phyloP scores from a whole-genome alignment of 2,113 vertebrate species.

The Nyctereutes procyonoides region DNA sequence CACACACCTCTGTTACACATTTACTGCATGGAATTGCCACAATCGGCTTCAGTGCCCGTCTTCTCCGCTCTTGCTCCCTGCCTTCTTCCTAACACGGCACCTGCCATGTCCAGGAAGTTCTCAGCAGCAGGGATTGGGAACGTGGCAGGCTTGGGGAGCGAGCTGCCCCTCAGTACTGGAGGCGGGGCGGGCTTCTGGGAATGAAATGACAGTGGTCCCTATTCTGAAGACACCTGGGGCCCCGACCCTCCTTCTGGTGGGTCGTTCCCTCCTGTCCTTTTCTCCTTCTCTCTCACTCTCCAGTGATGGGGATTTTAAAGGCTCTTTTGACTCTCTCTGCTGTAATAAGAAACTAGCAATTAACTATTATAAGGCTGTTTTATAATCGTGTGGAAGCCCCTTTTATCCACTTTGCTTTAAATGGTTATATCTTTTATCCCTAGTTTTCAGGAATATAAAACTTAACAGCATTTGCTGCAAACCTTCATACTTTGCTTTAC shows the following conservation, averaged over 20 bases:
- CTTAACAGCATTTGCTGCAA: slow-evolving; percentile 84
- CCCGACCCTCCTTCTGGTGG: background rate
- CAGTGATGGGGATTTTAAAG: background rate
- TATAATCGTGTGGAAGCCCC: slow-evolving; percentile 76
- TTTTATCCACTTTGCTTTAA: slow-evolving; percentile 83
- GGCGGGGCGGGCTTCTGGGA: background rate
- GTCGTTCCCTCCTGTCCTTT: background rate
- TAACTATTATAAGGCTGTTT: slow-evolving; percentile 80
- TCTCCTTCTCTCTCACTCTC: slow-evolving; percentile 9
- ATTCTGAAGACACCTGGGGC: background rate
- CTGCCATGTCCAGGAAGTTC: background rate
- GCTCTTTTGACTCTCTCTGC: slow-evolving; percentile 59
- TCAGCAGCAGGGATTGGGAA: background rate
- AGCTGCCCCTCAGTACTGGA: background rate
- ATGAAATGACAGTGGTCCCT: background rate
- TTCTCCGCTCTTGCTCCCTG: background rate
- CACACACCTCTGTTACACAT: background rate
- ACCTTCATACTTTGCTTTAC: slow-evolving; percentile 84
- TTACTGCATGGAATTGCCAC: rapidly evolving
- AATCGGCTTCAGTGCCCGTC: too few relatives aligned
- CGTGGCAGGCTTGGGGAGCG: rapidly evolving
- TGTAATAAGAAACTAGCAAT: slow-evolving; percentile 80
- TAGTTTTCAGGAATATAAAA: slow-evolving; percentile 88
- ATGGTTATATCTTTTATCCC: slow-evolving; percentile 84
- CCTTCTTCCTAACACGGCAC: background rate